Base-by-base conservation (phyloP, 2,888 invertebrate species). In the Sylvicola fuscatus region DNA sequence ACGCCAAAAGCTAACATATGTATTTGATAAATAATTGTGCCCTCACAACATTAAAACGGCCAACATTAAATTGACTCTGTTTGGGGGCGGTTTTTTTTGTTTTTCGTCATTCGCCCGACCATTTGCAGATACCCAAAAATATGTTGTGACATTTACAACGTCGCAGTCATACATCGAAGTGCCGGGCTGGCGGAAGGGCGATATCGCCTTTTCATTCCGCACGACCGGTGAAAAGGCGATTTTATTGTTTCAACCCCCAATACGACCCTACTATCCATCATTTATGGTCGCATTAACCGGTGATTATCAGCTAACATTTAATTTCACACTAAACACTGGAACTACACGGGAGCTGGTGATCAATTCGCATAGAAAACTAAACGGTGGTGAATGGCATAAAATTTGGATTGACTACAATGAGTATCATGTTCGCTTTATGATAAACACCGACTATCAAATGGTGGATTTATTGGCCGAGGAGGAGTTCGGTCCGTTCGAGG, bases 321-420 rank as follows among this genome's bases (percentile, higher is more conserved):
- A 87, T 56, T 89, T 87, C 48, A 84, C 87, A 0, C 60, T 84
- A 21, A 86, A 81, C 59, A 86, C 81, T 27, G 84, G 81, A 1
- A 75, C 75, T 6, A 77, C 79, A 33, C 72, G 81, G 43, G 81
- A 80, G 51, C 61, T 86, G 39, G 82, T 80, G 32, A 81, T 92
- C 41, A 76, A 77, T 49, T 86, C 86, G 3, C 72, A 75, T 43
- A 65, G 79, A 32, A 75, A 78, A 51, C 64, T 93, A 33, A 90
- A 89, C 52, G 81, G 82, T 35, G 92, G 90, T 2, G 86, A 89
- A 53, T 93, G 92, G 93, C 92, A 93, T 56, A 86, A 89, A 60
- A 77, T 92, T 43, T 84, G 86, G 82, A 84, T 93, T 41, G 90
- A 92, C 61, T 87, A 89, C 53, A 89, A 90, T 59, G 78, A 82